Evolutionary conservation across 1,140 invertebrate genomes (phyloP).

Genomic region (Drosophila santomea): DNA sequence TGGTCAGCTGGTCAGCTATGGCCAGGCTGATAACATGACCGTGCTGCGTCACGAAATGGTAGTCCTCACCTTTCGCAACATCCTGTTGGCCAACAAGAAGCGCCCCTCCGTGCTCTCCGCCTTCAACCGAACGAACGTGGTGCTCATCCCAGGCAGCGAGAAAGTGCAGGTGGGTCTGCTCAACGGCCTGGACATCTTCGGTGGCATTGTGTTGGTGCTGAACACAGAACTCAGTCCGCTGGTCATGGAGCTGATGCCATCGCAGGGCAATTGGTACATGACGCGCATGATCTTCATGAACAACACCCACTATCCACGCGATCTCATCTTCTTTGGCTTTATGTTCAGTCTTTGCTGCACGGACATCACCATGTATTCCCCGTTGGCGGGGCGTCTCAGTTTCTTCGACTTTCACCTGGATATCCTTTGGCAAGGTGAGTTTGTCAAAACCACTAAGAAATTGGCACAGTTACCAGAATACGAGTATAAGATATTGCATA

Average conservation of each 20-base stretch:
- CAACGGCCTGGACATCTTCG: neutral
- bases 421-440: constrained; percentile 10
- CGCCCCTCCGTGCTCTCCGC: neutral
- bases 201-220: constrained; percentile 23
- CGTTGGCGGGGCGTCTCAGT: neutral
- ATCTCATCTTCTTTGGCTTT: constrained; percentile 15
- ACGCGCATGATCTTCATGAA: neutral
- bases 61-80: constrained; percentile 6
- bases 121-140: constrained; percentile 8
- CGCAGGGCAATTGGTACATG: constrained; percentile 39
- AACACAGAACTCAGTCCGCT: neutral
- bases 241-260: neutral
- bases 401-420: constrained; percentile 44
- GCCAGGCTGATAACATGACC: neutral
- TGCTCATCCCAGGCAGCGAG: neutral
- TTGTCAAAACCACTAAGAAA: neutral
- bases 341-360: constrained; percentile 47
- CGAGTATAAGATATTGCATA: too few species aligned
- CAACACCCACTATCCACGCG: neutral
- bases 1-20: neutral
- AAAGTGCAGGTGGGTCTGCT: neutral
- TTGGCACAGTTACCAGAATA: too few species aligned
- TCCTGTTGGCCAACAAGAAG: neutral
- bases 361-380: constrained; percentile 8
- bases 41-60: constrained; percentile 7